Conservation (phyloP, 2,888 invertebrate genomes). For the Melieria omissa region DNA sequence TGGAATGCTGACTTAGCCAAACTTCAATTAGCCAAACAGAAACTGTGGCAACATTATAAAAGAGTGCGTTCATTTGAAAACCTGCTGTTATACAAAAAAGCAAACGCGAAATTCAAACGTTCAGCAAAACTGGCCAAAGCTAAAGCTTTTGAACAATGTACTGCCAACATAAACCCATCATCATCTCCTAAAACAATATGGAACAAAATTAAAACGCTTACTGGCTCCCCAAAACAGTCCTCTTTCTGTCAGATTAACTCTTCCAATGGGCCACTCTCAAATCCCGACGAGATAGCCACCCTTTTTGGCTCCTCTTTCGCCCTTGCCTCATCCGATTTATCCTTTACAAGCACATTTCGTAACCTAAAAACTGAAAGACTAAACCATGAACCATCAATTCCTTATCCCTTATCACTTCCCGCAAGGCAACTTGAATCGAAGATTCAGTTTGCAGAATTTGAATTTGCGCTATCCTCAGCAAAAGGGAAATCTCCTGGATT, state of each 20-base stretch:
- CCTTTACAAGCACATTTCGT: background rate
- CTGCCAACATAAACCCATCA: background rate
- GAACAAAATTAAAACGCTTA: background rate
- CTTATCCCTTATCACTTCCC: background rate
- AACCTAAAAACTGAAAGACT: background rate
- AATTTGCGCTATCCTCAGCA: background rate
- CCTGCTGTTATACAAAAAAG: slow-evolving; percentile 12
- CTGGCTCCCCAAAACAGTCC: background rate
- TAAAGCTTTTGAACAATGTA: background rate
- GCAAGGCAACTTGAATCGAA: background rate
- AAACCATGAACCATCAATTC: background rate
- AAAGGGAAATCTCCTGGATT: background rate
- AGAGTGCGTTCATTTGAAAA: background rate
- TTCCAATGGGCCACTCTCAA: too few relatives aligned
- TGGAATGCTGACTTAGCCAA: background rate
- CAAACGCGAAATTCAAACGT: slow-evolving; percentile 3
- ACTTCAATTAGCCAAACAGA: slow-evolving; percentile 1
- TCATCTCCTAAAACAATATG: background rate
- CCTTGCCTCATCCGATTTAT: background rate
- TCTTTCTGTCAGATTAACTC: too few relatives aligned
- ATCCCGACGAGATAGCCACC: too few relatives aligned
- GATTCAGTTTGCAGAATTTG: slow-evolving; percentile 12
- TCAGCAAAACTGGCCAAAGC: background rate
- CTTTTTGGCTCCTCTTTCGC: too few relatives aligned
- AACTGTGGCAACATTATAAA: slow-evolving; percentile 5